Evolutionary conservation across 2,113 vertebrate species (phyloP), one percentile per base, ranked within the genome.

Genomic region (Mohoua ochrocephala): DNA sequence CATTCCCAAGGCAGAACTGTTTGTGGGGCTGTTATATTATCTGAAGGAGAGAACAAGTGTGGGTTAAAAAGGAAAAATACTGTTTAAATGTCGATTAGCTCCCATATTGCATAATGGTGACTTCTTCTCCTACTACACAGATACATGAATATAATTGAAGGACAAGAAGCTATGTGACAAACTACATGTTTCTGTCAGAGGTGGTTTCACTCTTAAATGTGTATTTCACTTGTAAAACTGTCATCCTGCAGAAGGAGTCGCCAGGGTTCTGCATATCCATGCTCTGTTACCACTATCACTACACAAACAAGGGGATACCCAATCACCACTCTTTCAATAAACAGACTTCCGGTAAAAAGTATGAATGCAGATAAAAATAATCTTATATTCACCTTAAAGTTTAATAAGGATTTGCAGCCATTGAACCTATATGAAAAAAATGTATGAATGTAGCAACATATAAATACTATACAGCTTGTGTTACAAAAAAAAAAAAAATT

Each of bases 381-480:
- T n/a, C 15, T 80, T 50, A 16, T 42, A 6, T 50, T 54, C 84
- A 47, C 18, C 7, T 63, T 63, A 47, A 37, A 59, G 11, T 52
- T 68, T 91, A 49, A 59, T 56, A 64, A 68, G 17, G 7, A 20
- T 71, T 64, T 53, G n/a, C 15, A 93, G 57, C 30, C 47, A 44
- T 8, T 71, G 39, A 65, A 61, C 5, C 3, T 60, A 7, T n/a
- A 67, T 47, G 15, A 73, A 87, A 68, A 80, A 65, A 63, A 31
- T 2, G 6, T 31, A 7, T 61, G 9, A 80, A 57, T 37, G 5
- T 37, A 80, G 14, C 22, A 77, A n/a, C 0, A 0, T 57, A 45
- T 11, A 89, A 89, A 69, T 53, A 54, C 1, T 61, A 18, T 13
- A 50, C 7, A 45, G 31, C 1, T 27, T 44, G 9, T 30, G 8